Evolutionary conservation across 2,888 invertebrate species (phyloP), one percentile per base, ranked within the genome.

Genomic region (Strigamia crassipes): DNA sequence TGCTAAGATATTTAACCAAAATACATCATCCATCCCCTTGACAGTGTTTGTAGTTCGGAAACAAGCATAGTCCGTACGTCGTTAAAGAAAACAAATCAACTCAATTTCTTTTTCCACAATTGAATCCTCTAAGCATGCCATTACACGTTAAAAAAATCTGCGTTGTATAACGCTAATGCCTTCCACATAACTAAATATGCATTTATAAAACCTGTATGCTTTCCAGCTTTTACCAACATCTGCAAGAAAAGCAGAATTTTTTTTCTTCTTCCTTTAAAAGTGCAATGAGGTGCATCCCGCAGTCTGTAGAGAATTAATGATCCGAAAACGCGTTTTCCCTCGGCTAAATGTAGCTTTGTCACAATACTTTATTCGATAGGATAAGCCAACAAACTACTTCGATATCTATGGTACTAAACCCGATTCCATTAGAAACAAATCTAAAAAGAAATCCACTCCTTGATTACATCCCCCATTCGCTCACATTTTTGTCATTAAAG

Each of bases 271-370:
- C 27, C 66, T 66, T 66, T 66, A 15, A 66, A 66, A 66, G 66
- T 66, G 66, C 66, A 66, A 66, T 66, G 66, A 66, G 66, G 66
- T 66, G 66, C 66, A 66, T 66, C 66, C 66, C 66, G 66, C 66
- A 66, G 66, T 66, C 66, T 66, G 66, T 66, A 66, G 66, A 66
- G 66, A 66, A 66, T 66, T 66, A 66, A 66, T 66, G 66, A 66
- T 66, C 66, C 66, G 66, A 66, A 66, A 66, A 66, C 66, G 66
- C 66, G 27, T 66, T 66, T 51, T 66, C 66, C 66, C 66, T 66
- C 66, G 66, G 66, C 66, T 66, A 66, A 66, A 66, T 66, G 66
- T 66, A 66, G 66, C 66, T 66, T 66, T 66, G 66, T 66, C 66
- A 27, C 66, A 66, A 66, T 66, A 66, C 66, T 66, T 66, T 66